Base-by-base conservation (phyloP, 1,140 invertebrate genomes). In the Lepidurus packardi region DNA sequence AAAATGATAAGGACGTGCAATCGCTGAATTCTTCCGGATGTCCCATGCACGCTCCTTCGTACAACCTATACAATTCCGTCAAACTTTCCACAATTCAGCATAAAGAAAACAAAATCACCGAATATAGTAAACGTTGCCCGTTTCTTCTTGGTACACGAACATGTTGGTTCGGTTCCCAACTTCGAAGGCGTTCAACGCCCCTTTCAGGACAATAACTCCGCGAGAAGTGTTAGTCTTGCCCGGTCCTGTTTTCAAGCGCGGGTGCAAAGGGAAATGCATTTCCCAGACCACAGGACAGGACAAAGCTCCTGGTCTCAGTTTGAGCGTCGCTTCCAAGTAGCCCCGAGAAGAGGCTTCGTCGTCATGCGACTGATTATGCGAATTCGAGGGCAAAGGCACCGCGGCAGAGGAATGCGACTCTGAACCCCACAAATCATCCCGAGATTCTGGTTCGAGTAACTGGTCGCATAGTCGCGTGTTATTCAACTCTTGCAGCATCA, bases 131-230 rank as follows among this genome's bases (percentile, higher is more conserved):
- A 93, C 91, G 81, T 90, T 90, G 43, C 87, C 87, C 44, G 88
- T 85, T 41, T 85, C 88, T 84, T 93, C 90, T 83, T 90, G 87
- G 84, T 92, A 90, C 1, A 94, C 92, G 86, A 93, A 94, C 92
- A 94, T 93, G 82, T 94, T 94, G 75, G 85, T 89, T 74, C 92
- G 85, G 82, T 94, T 94, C 77, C 88, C 89, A 0, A 94, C 92
- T 1, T 90, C 90, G 81, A 94, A 92, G 53, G 90, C 88, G 81
- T 90, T 91, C 2, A 94, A 84, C 7, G 92, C 90, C 25, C 87
- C 88, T 78, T 90, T 87, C 25, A 94, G 84, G 11, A 90, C 85
- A 79, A 86, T 82, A 16, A 88, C 81, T 74, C 86, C 87, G 82
- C 81, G 78, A 78, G 80, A 79, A 45, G 53, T 79, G 77, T 43